Evolutionary conservation across 2,113 vertebrate species (phyloP).

Genomic region (Rafetus swinhoei): DNA sequence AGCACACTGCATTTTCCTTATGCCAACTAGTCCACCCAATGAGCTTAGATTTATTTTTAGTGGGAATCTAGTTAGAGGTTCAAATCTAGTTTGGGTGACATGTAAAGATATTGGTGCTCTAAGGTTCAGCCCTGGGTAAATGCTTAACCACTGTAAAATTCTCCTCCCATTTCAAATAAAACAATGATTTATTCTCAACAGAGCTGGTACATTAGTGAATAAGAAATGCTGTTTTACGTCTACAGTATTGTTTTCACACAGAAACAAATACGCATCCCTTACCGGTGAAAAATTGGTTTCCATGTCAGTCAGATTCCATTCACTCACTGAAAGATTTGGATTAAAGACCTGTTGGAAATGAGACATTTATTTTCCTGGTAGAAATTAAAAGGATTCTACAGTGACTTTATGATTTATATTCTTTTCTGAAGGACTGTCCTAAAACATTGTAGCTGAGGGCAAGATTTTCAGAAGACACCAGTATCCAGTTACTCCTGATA

Average conservation of each 20-base stretch:
- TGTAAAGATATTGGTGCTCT: background rate
- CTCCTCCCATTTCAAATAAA: background rate
- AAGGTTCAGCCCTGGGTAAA: background rate
- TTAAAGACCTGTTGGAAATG: slow-evolving; percentile 82
- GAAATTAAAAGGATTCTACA: background rate
- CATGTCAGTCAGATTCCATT: slow-evolving; percentile 90
- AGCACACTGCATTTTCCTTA: background rate
- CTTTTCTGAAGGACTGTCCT: background rate
- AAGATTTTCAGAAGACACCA: background rate
- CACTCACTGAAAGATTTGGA: slow-evolving; percentile 84
- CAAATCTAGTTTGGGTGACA: background rate
- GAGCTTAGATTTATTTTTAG: background rate
- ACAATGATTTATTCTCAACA: background rate
- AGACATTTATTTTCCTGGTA: background rate
- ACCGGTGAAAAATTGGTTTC: slow-evolving; percentile 89
- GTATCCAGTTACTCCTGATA: background rate
- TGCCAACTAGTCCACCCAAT: background rate
- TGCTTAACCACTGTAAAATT: background rate
- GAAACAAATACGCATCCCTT: slow-evolving; percentile 46
- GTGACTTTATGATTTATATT: accelerated
- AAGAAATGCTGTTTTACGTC: background rate
- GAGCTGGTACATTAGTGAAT: background rate
- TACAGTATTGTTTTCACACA: background rate
- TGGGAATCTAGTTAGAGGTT: background rate
- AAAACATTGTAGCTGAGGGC: background rate